phyloP scores from a whole-genome alignment of 2,113 vertebrate genomes.

The Cochlearius cochlearius region DNA sequence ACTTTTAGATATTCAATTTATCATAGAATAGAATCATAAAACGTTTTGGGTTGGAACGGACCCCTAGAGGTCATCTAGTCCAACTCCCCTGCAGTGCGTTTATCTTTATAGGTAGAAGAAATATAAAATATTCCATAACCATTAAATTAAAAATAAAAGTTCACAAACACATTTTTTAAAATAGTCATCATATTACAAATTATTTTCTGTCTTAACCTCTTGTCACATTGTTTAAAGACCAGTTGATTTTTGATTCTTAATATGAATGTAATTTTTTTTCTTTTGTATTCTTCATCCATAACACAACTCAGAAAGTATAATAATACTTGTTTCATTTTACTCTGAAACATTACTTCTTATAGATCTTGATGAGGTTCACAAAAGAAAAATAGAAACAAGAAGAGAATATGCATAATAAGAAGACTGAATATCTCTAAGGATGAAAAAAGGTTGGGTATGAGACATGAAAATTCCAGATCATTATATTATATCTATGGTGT shows the following conservation, averaged over 20 bases:
- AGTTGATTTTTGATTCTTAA: not conserved
- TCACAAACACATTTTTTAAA: not conserved
- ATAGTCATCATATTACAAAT: not conserved
- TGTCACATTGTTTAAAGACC: not conserved
- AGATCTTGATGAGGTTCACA: not conserved
- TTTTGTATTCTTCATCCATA: not conserved
- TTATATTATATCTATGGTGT: not conserved
- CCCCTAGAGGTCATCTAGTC: too few relatives aligned
- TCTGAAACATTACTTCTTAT: not conserved
- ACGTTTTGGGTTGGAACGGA: too few relatives aligned
- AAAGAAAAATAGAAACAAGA: not conserved
- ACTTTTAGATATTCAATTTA: not conserved
- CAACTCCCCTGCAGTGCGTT: too few relatives aligned
- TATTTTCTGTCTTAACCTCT: not conserved
- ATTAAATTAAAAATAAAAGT: not conserved
- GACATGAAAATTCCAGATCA: not conserved
- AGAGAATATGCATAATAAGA: not conserved
- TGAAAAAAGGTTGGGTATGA: not conserved
- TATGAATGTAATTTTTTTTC: not conserved
- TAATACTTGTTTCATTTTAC: not conserved
- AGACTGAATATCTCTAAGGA: not conserved
- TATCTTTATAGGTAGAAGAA: not conserved
- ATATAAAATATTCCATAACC: not conserved
- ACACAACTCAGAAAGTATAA: not conserved
- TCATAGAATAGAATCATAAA: too few relatives aligned